Conservation (phyloP, 2,797 vertebrate species). For the Artibeus jamaicensis region DNA sequence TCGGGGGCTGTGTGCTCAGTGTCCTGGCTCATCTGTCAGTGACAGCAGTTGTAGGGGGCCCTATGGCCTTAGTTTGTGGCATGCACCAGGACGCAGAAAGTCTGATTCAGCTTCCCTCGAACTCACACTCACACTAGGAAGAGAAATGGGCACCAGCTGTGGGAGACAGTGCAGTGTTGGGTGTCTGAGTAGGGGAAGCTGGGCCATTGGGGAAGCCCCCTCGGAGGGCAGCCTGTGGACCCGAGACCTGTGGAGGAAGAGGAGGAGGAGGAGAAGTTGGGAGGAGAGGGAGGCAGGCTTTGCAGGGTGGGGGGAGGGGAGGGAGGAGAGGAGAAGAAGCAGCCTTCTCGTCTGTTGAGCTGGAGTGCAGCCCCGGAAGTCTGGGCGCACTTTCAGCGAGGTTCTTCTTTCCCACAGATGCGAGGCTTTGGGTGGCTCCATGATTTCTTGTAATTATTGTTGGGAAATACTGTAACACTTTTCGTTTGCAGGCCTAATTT, state of each 20-base stretch:
- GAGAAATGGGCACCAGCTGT: background rate
- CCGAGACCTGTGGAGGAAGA: background rate
- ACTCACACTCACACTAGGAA: background rate
- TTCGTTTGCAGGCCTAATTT: background rate
- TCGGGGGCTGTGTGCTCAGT: rapidly evolving
- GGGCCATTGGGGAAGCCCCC: background rate
- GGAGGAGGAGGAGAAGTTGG: background rate
- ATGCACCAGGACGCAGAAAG: background rate
- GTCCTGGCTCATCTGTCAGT: background rate
- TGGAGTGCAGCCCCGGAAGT: rapidly evolving
- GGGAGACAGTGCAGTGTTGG: background rate
- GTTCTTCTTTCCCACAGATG: background rate
- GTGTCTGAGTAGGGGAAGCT: background rate
- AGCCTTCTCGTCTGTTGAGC: background rate
- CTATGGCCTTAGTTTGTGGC: too few relatives aligned
- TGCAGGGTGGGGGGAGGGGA: background rate
- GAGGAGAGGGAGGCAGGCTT: background rate
- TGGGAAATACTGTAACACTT: background rate
- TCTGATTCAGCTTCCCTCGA: background rate
- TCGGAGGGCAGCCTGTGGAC: too few relatives aligned
- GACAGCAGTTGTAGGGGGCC: background rate
- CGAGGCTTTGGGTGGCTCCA: background rate
- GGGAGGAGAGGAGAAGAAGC: background rate
- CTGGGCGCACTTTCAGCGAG: too few relatives aligned
- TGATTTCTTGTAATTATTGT: background rate